Evolutionary conservation across 2,888 invertebrate genomes (phyloP).

Genomic region (Oeneis ivallda): DNA sequence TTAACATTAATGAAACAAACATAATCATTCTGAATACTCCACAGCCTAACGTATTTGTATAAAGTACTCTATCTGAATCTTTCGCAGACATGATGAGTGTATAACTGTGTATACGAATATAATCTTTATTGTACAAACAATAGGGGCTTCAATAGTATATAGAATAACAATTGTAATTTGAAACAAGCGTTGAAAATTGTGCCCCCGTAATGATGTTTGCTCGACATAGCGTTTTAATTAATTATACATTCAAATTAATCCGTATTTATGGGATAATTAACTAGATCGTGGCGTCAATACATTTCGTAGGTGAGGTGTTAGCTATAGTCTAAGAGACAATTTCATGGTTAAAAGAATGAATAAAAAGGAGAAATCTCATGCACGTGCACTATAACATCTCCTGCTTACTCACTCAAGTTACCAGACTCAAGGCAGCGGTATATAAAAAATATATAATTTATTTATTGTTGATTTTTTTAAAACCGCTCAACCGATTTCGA

Average conservation of each 20-base stretch:
- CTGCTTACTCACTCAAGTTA: too few relatives aligned
- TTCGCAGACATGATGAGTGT: neutral
- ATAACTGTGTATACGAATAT: conserved; percentile 10
- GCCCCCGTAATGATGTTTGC: conserved; percentile 37
- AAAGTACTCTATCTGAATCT: conserved; percentile 15
- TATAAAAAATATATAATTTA: too few relatives aligned
- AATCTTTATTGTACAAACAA: neutral
- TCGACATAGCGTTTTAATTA: conserved; percentile 48
- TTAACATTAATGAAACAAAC: conserved; percentile 17
- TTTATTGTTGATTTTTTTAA: too few relatives aligned
- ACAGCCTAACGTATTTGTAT: conserved; percentile 22
- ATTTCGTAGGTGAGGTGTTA: conserved; percentile 26
- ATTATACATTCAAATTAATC: conserved; percentile 47
- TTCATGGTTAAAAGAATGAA: too few relatives aligned
- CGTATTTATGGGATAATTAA: conserved; percentile 50
- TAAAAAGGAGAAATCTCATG: too few relatives aligned
- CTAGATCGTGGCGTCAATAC: conserved; percentile 27
- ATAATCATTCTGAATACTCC: conserved; percentile 18
- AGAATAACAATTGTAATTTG: conserved; percentile 14
- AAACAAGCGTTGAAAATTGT: conserved; percentile 21
- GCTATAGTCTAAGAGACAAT: neutral
- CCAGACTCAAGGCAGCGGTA: too few relatives aligned
- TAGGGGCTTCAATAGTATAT: neutral
- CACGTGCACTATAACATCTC: too few relatives aligned
- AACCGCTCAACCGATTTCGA: too few relatives aligned